These are phyloP conservation scores for Sinelater perroti DNA, from an alignment of 2,888 invertebrate species.

Conservation along the genomic window DNA sequence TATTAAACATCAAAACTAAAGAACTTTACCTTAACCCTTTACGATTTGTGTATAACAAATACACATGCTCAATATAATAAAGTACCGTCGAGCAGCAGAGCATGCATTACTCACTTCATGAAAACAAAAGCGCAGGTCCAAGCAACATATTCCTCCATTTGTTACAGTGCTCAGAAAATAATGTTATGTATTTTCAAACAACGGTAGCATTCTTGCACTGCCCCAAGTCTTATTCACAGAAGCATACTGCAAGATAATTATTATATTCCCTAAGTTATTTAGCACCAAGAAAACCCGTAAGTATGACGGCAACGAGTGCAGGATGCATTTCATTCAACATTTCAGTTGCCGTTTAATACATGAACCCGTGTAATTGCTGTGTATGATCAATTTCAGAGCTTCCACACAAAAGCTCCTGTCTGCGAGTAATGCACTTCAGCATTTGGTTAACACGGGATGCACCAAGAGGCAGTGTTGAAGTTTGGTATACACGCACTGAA, in stretches of 20 bases:
- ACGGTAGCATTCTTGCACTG: constrained; percentile 11
- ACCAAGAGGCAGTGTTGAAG: not conserved
- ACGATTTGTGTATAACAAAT: too few species aligned
- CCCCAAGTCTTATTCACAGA: too few species aligned
- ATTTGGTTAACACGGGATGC: not conserved
- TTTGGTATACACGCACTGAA: not conserved
- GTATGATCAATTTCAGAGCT: not conserved
- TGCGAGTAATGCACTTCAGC: not conserved
- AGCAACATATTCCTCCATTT: constrained; percentile 5
- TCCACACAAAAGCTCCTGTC: constrained; percentile 1
- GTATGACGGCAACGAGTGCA: constrained; percentile 2
- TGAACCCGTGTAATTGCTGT: constrained; percentile 1
- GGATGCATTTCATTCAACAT: not conserved
- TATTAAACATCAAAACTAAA: too few species aligned
- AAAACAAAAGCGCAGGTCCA: too few species aligned
- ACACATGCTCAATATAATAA: too few species aligned
- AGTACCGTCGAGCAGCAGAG: too few species aligned
- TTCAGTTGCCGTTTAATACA: constrained; percentile 14
- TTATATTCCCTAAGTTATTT: not conserved
- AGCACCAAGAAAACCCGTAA: constrained; percentile 8
- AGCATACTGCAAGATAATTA: too few species aligned
- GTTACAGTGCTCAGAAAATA: not conserved
- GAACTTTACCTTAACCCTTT: too few species aligned
- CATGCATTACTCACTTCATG: too few species aligned
- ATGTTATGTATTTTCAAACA: constrained; percentile 21